phyloP scores from a whole-genome alignment of 2,797 vertebrate species.

The Gallinago nigripennis region DNA sequence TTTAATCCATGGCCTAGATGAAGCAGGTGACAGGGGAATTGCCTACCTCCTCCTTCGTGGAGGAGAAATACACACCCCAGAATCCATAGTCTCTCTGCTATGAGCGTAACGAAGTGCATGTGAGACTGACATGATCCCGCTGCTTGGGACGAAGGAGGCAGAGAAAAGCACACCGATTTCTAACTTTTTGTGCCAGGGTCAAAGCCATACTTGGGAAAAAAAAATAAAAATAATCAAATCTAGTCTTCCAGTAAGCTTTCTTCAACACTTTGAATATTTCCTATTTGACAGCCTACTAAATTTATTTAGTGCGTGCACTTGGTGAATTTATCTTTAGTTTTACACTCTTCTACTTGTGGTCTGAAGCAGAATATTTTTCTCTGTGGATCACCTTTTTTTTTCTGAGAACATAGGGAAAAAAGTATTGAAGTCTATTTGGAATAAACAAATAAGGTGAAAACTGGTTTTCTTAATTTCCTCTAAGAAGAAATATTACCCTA shows the following conservation, averaged over 20 bases:
- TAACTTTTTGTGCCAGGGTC: background rate
- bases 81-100: background rate
- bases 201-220: background rate
- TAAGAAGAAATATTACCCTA: background rate
- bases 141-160: background rate
- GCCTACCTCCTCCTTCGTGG: background rate
- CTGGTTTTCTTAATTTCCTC: background rate
- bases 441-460: background rate
- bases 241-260: background rate
- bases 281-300: background rate
- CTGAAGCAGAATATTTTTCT: background rate
- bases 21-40: background rate
- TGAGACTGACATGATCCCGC: background rate
- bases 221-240: background rate
- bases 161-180: background rate
- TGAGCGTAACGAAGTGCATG: background rate
- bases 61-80: background rate
- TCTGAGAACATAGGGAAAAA: background rate
- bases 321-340: background rate
- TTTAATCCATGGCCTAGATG: background rate
- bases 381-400: background rate
- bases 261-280: background rate
- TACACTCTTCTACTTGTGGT: background rate
- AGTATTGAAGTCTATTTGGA: background rate
- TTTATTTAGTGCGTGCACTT: background rate